Base-by-base conservation (phyloP, 2,797 vertebrate genomes). In the Catamblyrhynchus diadema region DNA sequence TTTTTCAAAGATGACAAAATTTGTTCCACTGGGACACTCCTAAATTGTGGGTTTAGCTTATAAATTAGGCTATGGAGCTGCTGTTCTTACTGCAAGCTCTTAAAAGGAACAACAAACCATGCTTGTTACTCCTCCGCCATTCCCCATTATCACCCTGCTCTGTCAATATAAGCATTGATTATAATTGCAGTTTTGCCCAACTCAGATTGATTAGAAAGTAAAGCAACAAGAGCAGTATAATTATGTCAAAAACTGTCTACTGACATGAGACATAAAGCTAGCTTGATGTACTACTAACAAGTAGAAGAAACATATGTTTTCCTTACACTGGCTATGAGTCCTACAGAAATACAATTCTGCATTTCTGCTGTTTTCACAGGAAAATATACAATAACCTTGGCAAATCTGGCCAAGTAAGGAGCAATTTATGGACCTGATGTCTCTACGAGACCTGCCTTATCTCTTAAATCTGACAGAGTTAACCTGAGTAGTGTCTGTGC, bases 161-260 rank as follows among this genome's bases (percentile, higher is more conserved):
- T 97, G 95, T 98, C 98, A 88, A 98, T 98, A 98, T 94, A 91
- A 97, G 96, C 97, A 98, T 96, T 95, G 97, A 98, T 97, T 98
- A 97, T 99, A 99, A 99, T 98, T 98, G 98, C 97, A 97, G 96
- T 98, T 98, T 99, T 98, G 98, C 97, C 98, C 98, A 98, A 97
- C 94, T 95, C 97, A 97, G 98, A 99, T 98, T 98, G 98, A 99
- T 98, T 98, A 98, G 94, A 98, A 98, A 96, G 98, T 98, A 98
- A 99, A 98, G 97, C 98, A 98, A 98, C 98, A 98, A 98, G 98
- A 98, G 98, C 95, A 97, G 96, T 97, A 98, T 97, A 98, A 98
- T 98, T 98, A 98, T 97, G 97, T 98, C 98, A 98, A 97, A 97
- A 98, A 95, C 91, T 69, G 90, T 96, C 97, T 98, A 95, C 95